Conservation (phyloP, 2,113 vertebrate genomes). For the Scortum barcoo region DNA sequence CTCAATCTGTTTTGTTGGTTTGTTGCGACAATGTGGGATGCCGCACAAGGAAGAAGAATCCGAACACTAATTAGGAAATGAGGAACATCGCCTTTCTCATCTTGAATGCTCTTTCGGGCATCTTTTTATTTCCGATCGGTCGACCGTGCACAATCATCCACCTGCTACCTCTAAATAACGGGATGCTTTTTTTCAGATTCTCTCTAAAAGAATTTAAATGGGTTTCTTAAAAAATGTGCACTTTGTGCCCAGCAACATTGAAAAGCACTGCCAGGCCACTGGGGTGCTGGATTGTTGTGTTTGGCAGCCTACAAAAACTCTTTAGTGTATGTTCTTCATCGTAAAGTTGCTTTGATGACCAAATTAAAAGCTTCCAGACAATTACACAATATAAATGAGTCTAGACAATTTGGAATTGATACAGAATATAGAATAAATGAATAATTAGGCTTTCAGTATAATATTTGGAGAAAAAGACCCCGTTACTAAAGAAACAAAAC, state of each 20-base stretch:
- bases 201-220: slow-evolving; percentile 76
- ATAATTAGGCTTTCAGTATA: neutral
- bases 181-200: slow-evolving; percentile 48
- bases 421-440: neutral
- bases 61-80: slow-evolving; percentile 82
- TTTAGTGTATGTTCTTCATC: slow-evolving; percentile 1
- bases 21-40: slow-evolving; percentile 60
- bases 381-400: neutral
- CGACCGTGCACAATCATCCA: slow-evolving; percentile 83
- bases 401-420: neutral
- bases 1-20: slow-evolving; percentile 72
- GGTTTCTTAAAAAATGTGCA: slow-evolving; percentile 67
- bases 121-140: slow-evolving; percentile 79
- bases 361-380: neutral
- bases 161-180: slow-evolving; percentile 81
- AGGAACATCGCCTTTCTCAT: slow-evolving; percentile 67
- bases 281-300: slow-evolving; percentile 42
- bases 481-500: neutral
- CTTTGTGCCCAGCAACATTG: slow-evolving; percentile 56
- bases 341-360: neutral
- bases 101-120: slow-evolving; percentile 81
- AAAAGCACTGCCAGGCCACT: slow-evolving; percentile 28
- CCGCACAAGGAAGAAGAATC: slow-evolving; percentile 65
- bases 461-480: neutral
- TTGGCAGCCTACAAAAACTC: slow-evolving; percentile 21